Evolutionary conservation across 2,888 invertebrate genomes (phyloP).

Genomic region (Ormia ochracea): DNA sequence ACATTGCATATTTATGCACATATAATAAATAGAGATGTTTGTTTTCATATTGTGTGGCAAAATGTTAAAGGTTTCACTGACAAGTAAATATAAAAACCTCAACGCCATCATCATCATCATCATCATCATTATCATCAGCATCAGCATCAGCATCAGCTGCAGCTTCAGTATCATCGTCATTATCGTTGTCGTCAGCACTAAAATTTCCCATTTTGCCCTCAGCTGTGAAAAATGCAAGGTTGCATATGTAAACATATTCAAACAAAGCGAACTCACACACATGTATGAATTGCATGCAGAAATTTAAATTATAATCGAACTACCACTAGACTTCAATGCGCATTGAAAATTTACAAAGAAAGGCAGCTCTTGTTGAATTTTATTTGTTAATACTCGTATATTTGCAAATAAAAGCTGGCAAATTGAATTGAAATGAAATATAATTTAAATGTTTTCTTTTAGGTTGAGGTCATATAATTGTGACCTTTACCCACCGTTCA

Average conservation of each 20-base stretch:
- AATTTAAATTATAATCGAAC: conserved; percentile 19
- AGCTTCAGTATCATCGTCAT: not conserved
- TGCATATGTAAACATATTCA: not conserved
- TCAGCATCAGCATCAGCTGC: conserved; percentile 10
- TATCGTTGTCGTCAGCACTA: not conserved
- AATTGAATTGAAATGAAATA: not conserved
- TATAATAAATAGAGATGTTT: conserved; percentile 6
- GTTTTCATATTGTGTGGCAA: conserved; percentile 13
- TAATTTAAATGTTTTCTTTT: not conserved
- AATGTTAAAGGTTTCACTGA: conserved; percentile 50
- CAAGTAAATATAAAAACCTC: conserved; percentile 34
- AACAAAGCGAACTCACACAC: not conserved
- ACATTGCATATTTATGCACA: not conserved
- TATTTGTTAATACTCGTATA: not conserved
- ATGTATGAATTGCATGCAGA: conserved; percentile 27
- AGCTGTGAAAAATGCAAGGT: not conserved
- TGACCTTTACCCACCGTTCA: not conserved
- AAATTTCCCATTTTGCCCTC: not conserved
- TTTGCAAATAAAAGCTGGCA: not conserved
- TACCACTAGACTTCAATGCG: not conserved
- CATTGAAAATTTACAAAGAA: not conserved
- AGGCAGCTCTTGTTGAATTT: not conserved
- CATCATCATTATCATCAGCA: not conserved
- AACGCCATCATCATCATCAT: conserved; percentile 15
- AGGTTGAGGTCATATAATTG: not conserved